Base-by-base conservation (phyloP, 2,113 vertebrate genomes). In the Sapayoa aenigma region DNA sequence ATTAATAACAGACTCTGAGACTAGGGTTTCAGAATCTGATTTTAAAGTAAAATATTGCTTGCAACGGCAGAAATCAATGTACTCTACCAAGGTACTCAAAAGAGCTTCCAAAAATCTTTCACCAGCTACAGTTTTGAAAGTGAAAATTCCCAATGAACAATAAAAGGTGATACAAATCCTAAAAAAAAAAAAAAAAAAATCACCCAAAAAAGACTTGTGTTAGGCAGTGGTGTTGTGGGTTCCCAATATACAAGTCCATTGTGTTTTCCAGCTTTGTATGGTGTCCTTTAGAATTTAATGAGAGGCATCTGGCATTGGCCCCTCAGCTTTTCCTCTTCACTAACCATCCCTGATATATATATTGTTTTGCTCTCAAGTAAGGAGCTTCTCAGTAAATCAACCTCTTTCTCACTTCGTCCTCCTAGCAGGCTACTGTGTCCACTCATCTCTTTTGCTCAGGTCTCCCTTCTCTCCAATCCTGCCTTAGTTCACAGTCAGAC, bases 1-100 rank as follows among this genome's bases (percentile, higher is more conserved):
- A 92, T 88, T 95, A 90, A 87, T 94, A 94, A 88, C 12, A 93
- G 73, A 89, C 76, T 93, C 83, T 72, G 41, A 58, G 67, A 80
- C 80, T 89, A 81, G 49, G 59, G 56, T 93, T 90, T 95, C 44
- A 63, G 23, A 71, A 22, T 60, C 63, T 73, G 25, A 79, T 85
- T 90, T 96, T 59, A 91, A 94, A 93, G 59, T 25, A 83, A 91
- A 90, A 49, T 85, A 65, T 89, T 50, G 21, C 62, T 93, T 75
- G 67, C 67, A 81, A 56, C 80, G 76, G 31, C 77, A 96, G 56
- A 83, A 96, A 96, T 97, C 82, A 87, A 73, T 83, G 41, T 69
- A 69, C 30, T 81, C 41, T 3, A 2, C 41, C 67, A 86, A 56
- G 25, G 23, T 25, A 37, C 35, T 95, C 65, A 42, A 89, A 95